Percentiles rank a stretch among this genome's conserved stretches.
phyloP scores from a whole-genome alignment of 2,888 invertebrate genomes.

The Rhimphoctona megacephalus region DNA sequence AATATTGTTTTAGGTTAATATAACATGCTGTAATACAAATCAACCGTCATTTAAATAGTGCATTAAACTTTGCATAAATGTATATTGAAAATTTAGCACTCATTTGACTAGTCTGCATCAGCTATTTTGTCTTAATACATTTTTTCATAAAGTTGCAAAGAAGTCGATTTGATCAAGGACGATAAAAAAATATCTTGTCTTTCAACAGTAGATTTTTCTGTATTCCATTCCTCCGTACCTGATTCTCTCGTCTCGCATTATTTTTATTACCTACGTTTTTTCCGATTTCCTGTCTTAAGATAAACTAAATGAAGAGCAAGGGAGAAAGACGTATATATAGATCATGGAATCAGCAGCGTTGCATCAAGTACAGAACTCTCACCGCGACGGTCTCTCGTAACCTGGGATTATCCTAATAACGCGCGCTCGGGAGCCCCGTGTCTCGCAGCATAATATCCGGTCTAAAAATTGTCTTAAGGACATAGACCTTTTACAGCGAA shows the following conservation, averaged over 20 bases:
- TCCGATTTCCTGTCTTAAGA: conserved; percentile 44
- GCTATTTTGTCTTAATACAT: too few species aligned
- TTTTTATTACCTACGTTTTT: conserved; percentile 58
- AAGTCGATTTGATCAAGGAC: neutral
- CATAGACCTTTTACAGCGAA: neutral
- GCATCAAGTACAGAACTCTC: neutral
- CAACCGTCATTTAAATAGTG: too few species aligned
- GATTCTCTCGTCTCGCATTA: conserved; percentile 39
- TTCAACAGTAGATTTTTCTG: neutral
- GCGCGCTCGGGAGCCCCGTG: conserved; percentile 33
- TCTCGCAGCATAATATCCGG: conserved; percentile 63
- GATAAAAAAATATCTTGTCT: neutral
- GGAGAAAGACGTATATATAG: neutral
- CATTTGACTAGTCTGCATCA: too few species aligned
- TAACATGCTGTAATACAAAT: too few species aligned
- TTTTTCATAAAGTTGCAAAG: neutral
- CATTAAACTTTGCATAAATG: too few species aligned
- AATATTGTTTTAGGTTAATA: too few species aligned
- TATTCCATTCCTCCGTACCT: conserved; percentile 9
- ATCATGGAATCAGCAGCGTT: neutral
- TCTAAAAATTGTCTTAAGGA: conserved; percentile 52
- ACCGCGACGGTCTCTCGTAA: conserved; percentile 39
- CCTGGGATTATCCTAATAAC: conserved; percentile 66
- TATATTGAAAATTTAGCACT: too few species aligned
- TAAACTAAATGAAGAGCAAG: conserved; percentile 12